Base-by-base conservation (phyloP, 2,888 invertebrate species). In the Mamestra brassicae region DNA sequence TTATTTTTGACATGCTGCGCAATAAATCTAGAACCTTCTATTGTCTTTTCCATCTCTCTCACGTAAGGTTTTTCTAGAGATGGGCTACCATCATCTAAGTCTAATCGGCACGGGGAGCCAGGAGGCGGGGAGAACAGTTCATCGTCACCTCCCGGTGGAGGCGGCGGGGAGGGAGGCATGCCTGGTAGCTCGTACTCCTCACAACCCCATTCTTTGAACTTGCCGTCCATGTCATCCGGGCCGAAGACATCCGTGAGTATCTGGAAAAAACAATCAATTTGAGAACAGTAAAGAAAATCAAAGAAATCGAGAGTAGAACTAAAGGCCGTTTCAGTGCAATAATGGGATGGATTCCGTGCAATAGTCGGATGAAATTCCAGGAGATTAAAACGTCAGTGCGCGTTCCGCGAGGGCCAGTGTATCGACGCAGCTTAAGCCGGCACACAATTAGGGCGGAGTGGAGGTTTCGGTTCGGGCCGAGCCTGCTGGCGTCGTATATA, bases 1-100 rank as follows among this genome's bases (percentile, higher is more conserved):
- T 99, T 98, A 97, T 99, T 99, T 95, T 98, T 98, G 94, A 99
- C 98, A 94, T 99, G 99, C 96, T 99, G 99, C 92, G 99, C 99
- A 96, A 99, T 99, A 95, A 99, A 99, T 91, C 98, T 98, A 86
- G 99, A 98, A 89, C 99, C 98, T 93, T 98, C 98, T 95, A 99
- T 98, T 90, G 99, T 98, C 95, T 98, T 98, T 95, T 99, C 99
- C 97, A 98, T 98, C 95, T 98, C 98, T 93, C 98, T 97, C 86
- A 98, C 97, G 88, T 97, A 97, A 81, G 98, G 97, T 94, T 98
- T 98, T 90, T 98, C 98, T 93, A 98, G 98, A 89, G 98, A 98
- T 83, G 98, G 98, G 95, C 98, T 98, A 85, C 97, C 95, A 82
- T 97, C 97, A 87, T 97, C 97, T 88, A 97, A 92, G 87, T 96